Conservation (phyloP, 2,113 vertebrate genomes). For the Candoia aspera region DNA sequence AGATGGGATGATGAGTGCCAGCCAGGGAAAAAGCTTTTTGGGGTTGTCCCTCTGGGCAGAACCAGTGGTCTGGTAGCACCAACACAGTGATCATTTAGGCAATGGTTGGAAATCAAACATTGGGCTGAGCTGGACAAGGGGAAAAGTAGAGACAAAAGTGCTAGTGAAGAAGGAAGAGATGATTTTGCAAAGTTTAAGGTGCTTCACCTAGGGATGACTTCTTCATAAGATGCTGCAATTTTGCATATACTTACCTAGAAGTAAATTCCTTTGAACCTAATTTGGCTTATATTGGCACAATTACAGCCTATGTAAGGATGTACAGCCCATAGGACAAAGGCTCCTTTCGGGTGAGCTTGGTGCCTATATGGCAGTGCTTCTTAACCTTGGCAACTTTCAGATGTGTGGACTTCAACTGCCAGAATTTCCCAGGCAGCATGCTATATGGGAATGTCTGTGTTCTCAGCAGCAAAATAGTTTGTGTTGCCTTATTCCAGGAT, state of each 20-base stretch:
- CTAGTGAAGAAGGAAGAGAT: neutral
- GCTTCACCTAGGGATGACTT: neutral
- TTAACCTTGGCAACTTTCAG: no score
- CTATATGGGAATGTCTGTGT: neutral
- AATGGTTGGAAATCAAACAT: neutral
- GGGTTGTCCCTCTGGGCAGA: neutral
- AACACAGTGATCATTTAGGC: neutral
- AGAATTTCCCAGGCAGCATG: no score
- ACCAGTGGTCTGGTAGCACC: neutral
- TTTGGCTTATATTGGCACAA: neutral
- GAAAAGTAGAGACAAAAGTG: neutral
- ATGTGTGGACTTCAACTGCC: no score
- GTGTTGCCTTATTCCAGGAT: neutral
- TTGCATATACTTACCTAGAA: neutral
- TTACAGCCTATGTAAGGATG: no score
- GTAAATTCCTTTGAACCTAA: neutral
- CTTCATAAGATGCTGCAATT: neutral
- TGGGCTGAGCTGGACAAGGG: neutral
- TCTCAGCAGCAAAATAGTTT: neutral
- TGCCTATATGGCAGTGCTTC: neutral
- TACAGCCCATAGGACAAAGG: neutral
- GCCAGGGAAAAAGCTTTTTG: neutral
- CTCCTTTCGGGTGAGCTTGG: neutral
- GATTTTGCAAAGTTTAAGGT: neutral
- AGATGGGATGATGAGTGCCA: no score